phyloP scores from a whole-genome alignment of 1,140 invertebrate genomes.

The Trachymyrmex cornetzi region DNA sequence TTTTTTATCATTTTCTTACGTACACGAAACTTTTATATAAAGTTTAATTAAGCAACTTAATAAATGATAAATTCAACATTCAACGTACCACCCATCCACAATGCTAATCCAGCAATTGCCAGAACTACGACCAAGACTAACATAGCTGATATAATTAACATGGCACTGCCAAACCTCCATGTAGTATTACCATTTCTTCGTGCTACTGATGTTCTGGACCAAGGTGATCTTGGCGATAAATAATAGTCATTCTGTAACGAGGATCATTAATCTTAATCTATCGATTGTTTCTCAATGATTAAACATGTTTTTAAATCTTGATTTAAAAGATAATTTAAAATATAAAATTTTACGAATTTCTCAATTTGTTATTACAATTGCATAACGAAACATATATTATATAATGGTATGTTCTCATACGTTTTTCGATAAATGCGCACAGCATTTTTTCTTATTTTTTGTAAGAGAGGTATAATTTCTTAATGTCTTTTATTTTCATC shows the following conservation, averaged over 20 bases:
- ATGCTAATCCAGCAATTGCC: conserved; percentile 91
- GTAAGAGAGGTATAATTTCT: background rate
- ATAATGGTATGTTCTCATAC: background rate
- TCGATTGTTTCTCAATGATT: background rate
- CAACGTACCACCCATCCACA: conserved; percentile 92
- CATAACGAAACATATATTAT: background rate
- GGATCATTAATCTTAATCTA: conserved; percentile 10
- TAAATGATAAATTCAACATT: conserved; percentile 21
- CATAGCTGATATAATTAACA: conserved; percentile 89
- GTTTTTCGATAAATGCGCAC: background rate
- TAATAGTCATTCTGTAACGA: conserved; percentile 85
- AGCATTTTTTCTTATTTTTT: background rate
- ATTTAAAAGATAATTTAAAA: conserved; percentile 8
- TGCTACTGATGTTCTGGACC: conserved; percentile 81
- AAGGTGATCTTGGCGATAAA: conserved; percentile 81
- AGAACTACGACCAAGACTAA: conserved; percentile 91
- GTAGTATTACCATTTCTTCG: conserved; percentile 80
- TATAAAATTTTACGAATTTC: background rate
- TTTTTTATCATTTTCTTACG: background rate
- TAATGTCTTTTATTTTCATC: background rate
- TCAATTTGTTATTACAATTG: background rate
- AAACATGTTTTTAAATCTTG: background rate
- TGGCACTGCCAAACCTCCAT: conserved; percentile 89
- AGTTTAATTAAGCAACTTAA: background rate
- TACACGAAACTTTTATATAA: background rate